Base-by-base conservation (phyloP, 2,113 vertebrate genomes). In the Trichechus manatus region DNA sequence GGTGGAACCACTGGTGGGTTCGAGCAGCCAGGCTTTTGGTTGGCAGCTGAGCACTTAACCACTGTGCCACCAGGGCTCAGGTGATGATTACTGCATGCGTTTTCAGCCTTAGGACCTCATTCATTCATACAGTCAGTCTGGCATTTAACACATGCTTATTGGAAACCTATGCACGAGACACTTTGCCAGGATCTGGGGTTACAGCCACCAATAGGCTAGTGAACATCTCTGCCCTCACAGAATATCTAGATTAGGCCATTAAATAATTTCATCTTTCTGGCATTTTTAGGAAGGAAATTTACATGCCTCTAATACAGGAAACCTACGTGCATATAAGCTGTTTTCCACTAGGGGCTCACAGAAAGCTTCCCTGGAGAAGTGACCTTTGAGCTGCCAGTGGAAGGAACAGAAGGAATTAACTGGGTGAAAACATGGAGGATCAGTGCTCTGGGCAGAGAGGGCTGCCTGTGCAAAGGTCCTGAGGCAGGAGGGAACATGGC, bases 71-170 rank as follows among this genome's bases (percentile, higher is more conserved):
- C 72, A 72, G 70, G n/a, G 72, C 36, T 39, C 36, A 56, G n/a
- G 23, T 0, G 0, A 13, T 70, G 68, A 5, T 56, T 90, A 25
- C 2, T 4, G 64, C 85, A 39, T 88, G 4, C 20, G 44, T 81
- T 77, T 72, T 81, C 27, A 70, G 56, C 11, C 88, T 56, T 61
- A 63, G 56, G 27, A 56, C 6, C 70, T 95, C 78, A 23, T 25
- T n/a, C n/a, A 63, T 56, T 95, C 33, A 10, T 5, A 29, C 20
- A 25, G 13, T n/a, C 74, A 74, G 14, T 81, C 20, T 77, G 33
- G 70, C 56, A 59, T n/a, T 83, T 44, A 81, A 27, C 36, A 47
- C 44, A 59, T 11, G 1, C 44, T 88, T 86, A 20, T 53, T 33
- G 68, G 44, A 91, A 80, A 74, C 29, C n/a, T 56, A 5, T 31